Conservation (phyloP, 2,113 vertebrate species). For the Bettongia penicillata region DNA sequence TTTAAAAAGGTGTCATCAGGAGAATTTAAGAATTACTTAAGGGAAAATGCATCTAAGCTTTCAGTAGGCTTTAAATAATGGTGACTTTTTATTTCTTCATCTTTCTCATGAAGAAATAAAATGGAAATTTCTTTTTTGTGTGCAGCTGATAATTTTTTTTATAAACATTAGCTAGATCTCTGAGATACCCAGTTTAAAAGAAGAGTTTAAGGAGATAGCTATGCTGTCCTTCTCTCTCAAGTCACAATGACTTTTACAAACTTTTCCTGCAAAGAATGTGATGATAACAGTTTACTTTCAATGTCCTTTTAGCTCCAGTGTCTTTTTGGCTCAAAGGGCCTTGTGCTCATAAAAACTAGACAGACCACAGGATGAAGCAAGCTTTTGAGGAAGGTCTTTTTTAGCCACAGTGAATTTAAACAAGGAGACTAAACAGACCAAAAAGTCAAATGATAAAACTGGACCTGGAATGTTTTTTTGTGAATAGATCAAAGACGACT, state of each 20-base stretch:
- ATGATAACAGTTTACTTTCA: constrained; percentile 62
- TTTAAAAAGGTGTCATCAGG: background rate
- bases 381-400: constrained; percentile 60
- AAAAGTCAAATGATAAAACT: background rate
- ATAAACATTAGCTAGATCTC: constrained; percentile 74
- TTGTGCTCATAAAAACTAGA: constrained; percentile 67
- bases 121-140: constrained; percentile 58
- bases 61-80: background rate
- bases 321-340: background rate
- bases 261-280: constrained; percentile 54
- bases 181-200: constrained; percentile 60
- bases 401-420: background rate
- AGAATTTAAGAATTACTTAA: background rate
- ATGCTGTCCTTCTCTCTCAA: constrained; percentile 68
- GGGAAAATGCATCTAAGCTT: background rate
- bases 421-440: background rate
- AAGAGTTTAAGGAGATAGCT: constrained; percentile 68
- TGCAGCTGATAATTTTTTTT: constrained; percentile 1
- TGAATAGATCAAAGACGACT: background rate
- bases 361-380: constrained; percentile 24
- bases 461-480: background rate
- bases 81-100: constrained; percentile 43
- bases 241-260: constrained; percentile 77
- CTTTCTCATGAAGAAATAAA: background rate
- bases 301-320: constrained; percentile 47